Base-by-base conservation (phyloP, 2,888 invertebrate species). In the Ichneumon xanthorius region DNA sequence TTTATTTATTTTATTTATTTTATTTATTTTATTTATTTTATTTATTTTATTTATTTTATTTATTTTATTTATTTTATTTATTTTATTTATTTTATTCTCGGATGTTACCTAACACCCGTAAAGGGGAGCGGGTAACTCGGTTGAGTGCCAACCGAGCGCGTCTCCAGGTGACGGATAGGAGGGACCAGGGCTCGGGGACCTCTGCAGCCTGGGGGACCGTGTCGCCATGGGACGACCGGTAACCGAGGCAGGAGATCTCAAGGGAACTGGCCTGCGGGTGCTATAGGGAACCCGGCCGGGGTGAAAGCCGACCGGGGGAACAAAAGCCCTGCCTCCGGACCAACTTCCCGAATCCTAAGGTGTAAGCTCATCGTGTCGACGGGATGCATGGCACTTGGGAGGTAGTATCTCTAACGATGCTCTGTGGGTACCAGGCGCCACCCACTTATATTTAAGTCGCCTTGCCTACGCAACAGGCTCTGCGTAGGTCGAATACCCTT, bases 371-470 rank as follows among this genome's bases (percentile, higher is more conserved):
- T n/a, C n/a, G n/a, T n/a, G n/a, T n/a, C n/a, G n/a, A n/a, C n/a
- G n/a, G n/a, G n/a, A n/a, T n/a, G n/a, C n/a, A n/a, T n/a, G 84
- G 73, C 80, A 84, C 80, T 48, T 16, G 78, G 82, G 82, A 7
- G 4, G 63, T 22, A 22, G 82, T 80, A 78, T 58, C 84, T 9
- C 22, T 0, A 67, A 82, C 73, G 82, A 82, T 86, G 82, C 82
- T 55, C 68, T 58, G 82, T 71, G 80, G 82, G 79, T 14, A 85
- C 73, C 82, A 50, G 85, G 78, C 73, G 58, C 37, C 50, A 14
- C 70, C 80, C 85, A 77, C 77, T 30, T 73, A 82, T 80, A 85
- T 70, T 1, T 40, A 48, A 50, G 37, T 37, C n/a, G 76, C 82
- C 77, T 85, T 76, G 40, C 70, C 50, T 37, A 67, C 7, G 48